Conservation (phyloP, 2,888 invertebrate species). For the Ennomos quercinarius region DNA sequence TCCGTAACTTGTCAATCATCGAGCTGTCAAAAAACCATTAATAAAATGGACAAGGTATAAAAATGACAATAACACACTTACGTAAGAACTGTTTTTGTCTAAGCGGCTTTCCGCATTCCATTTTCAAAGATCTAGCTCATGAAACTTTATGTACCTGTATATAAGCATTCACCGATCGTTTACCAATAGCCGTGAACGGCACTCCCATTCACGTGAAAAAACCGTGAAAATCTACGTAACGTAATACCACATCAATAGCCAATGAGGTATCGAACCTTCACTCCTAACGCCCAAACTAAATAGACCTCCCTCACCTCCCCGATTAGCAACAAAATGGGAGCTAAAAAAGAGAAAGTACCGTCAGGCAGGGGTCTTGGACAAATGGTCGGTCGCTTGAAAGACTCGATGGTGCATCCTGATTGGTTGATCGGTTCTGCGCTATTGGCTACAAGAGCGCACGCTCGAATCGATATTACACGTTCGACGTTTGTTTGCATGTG, state of each 20-base stretch:
- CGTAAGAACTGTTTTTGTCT: too few relatives aligned
- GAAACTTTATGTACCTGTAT: too few relatives aligned
- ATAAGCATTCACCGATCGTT: conserved; percentile 29
- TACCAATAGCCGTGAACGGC: conserved; percentile 54
- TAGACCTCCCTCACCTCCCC: conserved; percentile 49
- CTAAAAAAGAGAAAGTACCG: conserved; percentile 26
- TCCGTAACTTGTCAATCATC: too few relatives aligned
- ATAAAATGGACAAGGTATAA: too few relatives aligned
- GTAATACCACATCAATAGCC: conserved; percentile 70
- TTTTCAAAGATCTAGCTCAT: too few relatives aligned
- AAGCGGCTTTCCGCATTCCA: too few relatives aligned
- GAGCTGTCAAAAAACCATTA: too few relatives aligned
- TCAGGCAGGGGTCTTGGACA: conserved; percentile 44
- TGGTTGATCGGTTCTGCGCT: conserved; percentile 86
- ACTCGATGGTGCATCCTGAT: conserved; percentile 61
- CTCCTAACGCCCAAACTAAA: conserved; percentile 41
- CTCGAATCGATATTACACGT: conserved; percentile 30
- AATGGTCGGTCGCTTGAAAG: conserved; percentile 65
- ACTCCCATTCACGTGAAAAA: conserved; percentile 63
- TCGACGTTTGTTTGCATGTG: conserved; percentile 45
- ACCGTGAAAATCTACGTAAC: conserved; percentile 80
- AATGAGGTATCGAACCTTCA: conserved; percentile 80
- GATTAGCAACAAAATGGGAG: conserved; percentile 9
- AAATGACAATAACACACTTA: too few relatives aligned
- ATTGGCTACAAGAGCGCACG: conserved; percentile 79